Conservation (phyloP, 1,140 invertebrate species). For the Pteromalus puparum region DNA sequence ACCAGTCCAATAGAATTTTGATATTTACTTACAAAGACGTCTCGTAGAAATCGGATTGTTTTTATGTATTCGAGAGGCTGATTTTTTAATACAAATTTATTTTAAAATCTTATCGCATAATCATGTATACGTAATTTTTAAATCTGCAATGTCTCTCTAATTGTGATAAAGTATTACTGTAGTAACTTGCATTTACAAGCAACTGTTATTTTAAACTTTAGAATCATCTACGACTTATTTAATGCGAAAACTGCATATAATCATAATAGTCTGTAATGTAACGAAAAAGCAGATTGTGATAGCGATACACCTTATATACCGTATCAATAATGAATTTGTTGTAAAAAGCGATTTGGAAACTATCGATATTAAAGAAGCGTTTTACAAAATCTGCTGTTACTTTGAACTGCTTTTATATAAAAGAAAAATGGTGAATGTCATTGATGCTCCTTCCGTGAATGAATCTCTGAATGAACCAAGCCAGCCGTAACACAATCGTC, state of each 20-base stretch:
- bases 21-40: not conserved
- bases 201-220: not conserved
- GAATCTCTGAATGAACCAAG: not conserved
- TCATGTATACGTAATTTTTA: not conserved
- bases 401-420: not conserved
- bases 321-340: too few relatives aligned
- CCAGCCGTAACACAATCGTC: too few relatives aligned
- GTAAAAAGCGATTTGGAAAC: too few relatives aligned
- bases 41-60: too few relatives aligned
- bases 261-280: not conserved
- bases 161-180: not conserved
- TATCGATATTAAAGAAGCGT: too few relatives aligned
- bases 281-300: too few relatives aligned
- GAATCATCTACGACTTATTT: not conserved
- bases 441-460: too few relatives aligned
- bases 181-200: not conserved
- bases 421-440: not conserved
- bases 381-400: too few relatives aligned
- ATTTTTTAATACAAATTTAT: not conserved
- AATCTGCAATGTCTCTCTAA: not conserved
- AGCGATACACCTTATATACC: too few relatives aligned
- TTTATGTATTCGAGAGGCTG: too few relatives aligned
- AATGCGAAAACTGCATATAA: not conserved
- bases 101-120: not conserved
- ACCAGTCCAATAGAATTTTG: slow-evolving; percentile 1